These are phyloP conservation scores for Danio kyathit DNA, from an alignment of 2,797 vertebrate species.

Conservation along the genomic window DNA sequence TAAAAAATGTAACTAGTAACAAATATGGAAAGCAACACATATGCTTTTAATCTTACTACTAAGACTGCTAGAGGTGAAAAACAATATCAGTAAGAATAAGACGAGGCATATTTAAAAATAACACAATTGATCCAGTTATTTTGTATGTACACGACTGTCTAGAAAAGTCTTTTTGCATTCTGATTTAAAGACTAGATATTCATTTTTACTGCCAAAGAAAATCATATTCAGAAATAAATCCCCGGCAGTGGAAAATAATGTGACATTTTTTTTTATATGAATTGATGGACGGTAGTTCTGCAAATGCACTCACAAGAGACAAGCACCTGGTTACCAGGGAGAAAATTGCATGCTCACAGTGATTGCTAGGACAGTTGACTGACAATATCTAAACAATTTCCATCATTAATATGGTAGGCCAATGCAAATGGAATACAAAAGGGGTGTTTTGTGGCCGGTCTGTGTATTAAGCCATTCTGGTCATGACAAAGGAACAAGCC, in stretches of 20 bases:
- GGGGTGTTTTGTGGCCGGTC: background rate
- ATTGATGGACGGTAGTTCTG: conserved; percentile 35
- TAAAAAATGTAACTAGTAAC: too few relatives aligned
- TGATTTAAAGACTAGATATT: conserved; percentile 6
- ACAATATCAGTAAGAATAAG: background rate
- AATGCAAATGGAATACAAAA: conserved; percentile 30
- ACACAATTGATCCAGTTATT: background rate
- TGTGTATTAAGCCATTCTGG: conserved; percentile 6
- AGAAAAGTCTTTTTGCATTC: conserved; percentile 11
- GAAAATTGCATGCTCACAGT: conserved; percentile 6
- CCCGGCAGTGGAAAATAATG: conserved; percentile 11
- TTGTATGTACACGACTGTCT: background rate
- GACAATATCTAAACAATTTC: conserved; percentile 43
- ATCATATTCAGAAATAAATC: conserved; percentile 24
- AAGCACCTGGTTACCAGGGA: conserved; percentile 21
- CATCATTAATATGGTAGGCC: background rate
- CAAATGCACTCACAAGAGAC: conserved; percentile 18
- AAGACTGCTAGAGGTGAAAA: background rate
- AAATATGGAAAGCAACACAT: too few relatives aligned
- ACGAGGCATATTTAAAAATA: background rate
- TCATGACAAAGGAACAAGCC: background rate
- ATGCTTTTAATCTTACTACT: background rate
- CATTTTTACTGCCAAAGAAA: conserved; percentile 17
- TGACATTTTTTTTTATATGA: conserved; percentile 43
- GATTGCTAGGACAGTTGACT: conserved; percentile 35